Evolutionary conservation across 2,888 invertebrate genomes (phyloP).

Genomic region (Ophion ventricosus): DNA sequence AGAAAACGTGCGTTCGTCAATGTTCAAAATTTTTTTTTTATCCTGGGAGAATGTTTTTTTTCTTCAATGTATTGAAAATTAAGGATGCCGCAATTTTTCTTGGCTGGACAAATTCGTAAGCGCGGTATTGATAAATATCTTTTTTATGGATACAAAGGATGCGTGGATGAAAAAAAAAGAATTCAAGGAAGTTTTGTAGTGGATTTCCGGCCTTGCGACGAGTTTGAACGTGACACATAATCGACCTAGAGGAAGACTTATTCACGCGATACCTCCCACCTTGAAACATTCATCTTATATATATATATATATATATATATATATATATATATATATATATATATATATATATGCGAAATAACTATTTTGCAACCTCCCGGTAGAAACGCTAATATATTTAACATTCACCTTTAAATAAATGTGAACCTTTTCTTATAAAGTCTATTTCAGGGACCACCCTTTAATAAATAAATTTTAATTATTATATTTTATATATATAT

Average conservation of each 20-base stretch:
- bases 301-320: slow-evolving; percentile 21
- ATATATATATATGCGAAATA: too few relatives aligned
- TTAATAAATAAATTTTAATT: too few relatives aligned
- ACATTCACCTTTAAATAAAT: too few relatives aligned
- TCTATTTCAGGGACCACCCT: too few relatives aligned
- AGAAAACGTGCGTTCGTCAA: too few relatives aligned
- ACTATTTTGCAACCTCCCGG: too few relatives aligned
- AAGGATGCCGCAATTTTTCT: background rate
- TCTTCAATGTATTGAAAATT: background rate
- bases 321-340: too few relatives aligned
- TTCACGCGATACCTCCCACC: slow-evolving; percentile 45
- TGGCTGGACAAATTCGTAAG: too few relatives aligned
- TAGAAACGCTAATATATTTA: too few relatives aligned
- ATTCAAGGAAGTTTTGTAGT: slow-evolving; percentile 49
- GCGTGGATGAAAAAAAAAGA: slow-evolving; percentile 9
- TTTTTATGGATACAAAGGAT: background rate
- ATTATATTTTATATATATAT: too few relatives aligned
- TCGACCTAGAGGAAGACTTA: slow-evolving; percentile 53
- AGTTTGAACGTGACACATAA: slow-evolving; percentile 54
- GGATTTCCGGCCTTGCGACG: slow-evolving; percentile 57
- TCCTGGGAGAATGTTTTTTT: background rate
- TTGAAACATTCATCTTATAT: slow-evolving; percentile 29
- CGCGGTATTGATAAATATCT: background rate
- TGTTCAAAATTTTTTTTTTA: too few relatives aligned
- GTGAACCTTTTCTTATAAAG: too few relatives aligned